A percentile compares a stretch with the other conserved stretches of the same genome.
Evolutionary conservation across 1,140 invertebrate species (phyloP).

Genomic region (Protaetia brevitarsis): DNA sequence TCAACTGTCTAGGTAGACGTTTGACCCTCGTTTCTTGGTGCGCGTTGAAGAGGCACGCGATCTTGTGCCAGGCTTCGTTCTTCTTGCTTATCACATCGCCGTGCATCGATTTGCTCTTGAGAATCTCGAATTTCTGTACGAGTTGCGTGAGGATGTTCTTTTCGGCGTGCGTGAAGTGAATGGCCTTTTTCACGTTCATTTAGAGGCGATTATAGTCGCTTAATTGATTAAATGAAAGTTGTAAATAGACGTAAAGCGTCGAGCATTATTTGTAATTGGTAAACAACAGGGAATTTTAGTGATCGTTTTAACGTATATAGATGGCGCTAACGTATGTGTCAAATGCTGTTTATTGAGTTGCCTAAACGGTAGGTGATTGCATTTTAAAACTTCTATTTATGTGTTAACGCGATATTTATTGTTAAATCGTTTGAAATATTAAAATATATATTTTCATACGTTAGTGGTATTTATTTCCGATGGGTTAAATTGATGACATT

Average conservation of each 20-base stretch:
- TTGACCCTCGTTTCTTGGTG: not conserved
- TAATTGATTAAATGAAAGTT: not conserved
- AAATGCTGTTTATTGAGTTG: too few relatives aligned
- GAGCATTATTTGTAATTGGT: not conserved
- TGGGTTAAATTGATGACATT: too few relatives aligned
- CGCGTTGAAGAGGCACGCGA: not conserved
- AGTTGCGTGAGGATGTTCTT: not conserved
- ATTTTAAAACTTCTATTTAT: too few relatives aligned
- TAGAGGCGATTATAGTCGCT: not conserved
- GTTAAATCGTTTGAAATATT: too few relatives aligned
- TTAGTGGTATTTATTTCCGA: too few relatives aligned
- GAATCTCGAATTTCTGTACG: not conserved
- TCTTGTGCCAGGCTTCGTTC: not conserved
- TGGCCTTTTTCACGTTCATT: not conserved
- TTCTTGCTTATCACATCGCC: not conserved
- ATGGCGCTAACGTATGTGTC: too few relatives aligned
- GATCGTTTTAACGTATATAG: too few relatives aligned
- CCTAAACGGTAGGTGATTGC: too few relatives aligned
- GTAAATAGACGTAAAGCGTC: not conserved
- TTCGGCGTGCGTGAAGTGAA: not conserved
- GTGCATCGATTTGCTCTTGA: not conserved
- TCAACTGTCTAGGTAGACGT: not conserved
- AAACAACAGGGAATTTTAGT: too few relatives aligned
- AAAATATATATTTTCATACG: too few relatives aligned
- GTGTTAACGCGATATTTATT: too few relatives aligned